phyloP scores from a whole-genome alignment of 2,113 vertebrate genomes.

The Nothoprocta pentlandii region DNA sequence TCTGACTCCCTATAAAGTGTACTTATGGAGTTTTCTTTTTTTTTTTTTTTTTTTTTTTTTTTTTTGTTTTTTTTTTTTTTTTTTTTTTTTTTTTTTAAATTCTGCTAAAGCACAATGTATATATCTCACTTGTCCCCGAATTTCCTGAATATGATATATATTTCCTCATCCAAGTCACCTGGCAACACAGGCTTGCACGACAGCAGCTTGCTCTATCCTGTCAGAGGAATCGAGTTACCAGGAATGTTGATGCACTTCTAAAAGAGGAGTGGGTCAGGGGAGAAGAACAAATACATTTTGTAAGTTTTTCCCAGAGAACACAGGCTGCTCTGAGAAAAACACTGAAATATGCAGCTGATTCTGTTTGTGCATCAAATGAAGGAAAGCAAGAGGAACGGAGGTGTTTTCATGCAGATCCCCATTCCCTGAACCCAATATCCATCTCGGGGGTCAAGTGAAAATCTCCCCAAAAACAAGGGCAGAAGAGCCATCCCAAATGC shows the following conservation, averaged over 20 bases:
- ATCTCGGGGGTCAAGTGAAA: not conserved
- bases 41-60: not conserved
- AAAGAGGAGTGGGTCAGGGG: constrained; percentile 8
- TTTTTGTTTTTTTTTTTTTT: too few species aligned
- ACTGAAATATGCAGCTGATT: not conserved
- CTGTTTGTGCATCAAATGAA: not conserved
- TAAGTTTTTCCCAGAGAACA: constrained; percentile 12
- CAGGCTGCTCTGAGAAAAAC: constrained; percentile 35
- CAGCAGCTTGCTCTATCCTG: not conserved
- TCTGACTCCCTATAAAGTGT: not conserved
- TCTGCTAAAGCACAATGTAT: not conserved
- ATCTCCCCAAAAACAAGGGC: not conserved
- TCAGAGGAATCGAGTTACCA: constrained; percentile 70
- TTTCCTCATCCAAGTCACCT: constrained; percentile 36
- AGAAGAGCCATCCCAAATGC: not conserved
- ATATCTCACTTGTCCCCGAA: constrained; percentile 49
- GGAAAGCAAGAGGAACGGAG: not conserved
- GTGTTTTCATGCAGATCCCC: not conserved
- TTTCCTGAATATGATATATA: constrained; percentile 43
- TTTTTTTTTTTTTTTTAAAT: not conserved
- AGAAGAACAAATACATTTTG: constrained; percentile 22
- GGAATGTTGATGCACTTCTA: constrained; percentile 18
- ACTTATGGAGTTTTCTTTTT: not conserved
- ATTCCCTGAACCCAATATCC: not conserved
- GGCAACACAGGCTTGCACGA: not conserved